These are phyloP conservation scores for Anastrepha ludens DNA, from an alignment of 1,140 invertebrate genomes.

Conservation along the genomic window DNA sequence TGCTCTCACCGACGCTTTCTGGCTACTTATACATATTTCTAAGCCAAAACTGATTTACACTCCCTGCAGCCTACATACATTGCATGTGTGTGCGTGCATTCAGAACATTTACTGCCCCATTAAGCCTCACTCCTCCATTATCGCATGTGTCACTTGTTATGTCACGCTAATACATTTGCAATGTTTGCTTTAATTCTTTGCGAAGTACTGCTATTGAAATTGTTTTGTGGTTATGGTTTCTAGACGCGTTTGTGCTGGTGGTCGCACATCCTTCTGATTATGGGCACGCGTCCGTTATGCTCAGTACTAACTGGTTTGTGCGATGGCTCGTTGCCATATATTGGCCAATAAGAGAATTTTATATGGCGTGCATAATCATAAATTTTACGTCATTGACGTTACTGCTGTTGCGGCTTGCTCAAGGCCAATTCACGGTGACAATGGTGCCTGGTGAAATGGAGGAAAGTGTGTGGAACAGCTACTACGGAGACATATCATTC, in stretches of 20 bases:
- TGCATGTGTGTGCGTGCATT: neutral
- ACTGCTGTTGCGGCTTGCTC: neutral
- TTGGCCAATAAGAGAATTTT: constrained; percentile 20
- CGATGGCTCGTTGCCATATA: neutral
- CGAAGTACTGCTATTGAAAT: neutral
- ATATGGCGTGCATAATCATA: neutral
- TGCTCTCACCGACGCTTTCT: neutral
- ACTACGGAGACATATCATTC: too few relatives aligned
- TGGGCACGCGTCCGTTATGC: constrained; percentile 5
- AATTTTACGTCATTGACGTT: constrained; percentile 13
- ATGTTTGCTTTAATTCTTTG: constrained; percentile 18
- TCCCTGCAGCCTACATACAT: neutral
- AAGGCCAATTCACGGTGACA: neutral
- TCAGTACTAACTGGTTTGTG: neutral
- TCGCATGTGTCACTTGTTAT: neutral
- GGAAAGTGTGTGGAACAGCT: too few relatives aligned
- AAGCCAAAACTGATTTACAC: constrained; percentile 8
- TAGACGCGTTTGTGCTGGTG: neutral
- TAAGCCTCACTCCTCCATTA: neutral
- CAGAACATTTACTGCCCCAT: neutral
- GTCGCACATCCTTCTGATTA: neutral
- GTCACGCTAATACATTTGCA: neutral
- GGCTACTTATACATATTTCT: too few relatives aligned
- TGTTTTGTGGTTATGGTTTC: neutral
- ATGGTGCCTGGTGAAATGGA: neutral